These are phyloP conservation scores for Sitta carolinensis DNA, from an alignment of 2,797 vertebrate genomes.

Conservation along the genomic window DNA sequence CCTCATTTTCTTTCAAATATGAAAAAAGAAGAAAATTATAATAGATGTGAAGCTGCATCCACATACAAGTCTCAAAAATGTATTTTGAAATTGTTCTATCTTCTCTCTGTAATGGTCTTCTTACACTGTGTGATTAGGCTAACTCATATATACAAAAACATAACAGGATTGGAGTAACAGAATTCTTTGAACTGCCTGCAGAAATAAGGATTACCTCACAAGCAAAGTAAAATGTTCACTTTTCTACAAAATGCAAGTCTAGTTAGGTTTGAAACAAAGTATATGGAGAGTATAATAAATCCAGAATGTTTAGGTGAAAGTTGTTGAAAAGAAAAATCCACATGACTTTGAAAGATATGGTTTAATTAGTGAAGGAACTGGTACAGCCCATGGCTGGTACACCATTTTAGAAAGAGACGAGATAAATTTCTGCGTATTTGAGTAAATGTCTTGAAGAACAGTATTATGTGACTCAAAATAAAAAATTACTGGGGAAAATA, in stretches of 20 bases:
- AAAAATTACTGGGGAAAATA: not conserved
- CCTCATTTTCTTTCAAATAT: conserved; percentile 13
- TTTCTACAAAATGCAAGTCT: conserved; percentile 30
- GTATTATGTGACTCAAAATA: not conserved
- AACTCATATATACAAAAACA: conserved; percentile 26
- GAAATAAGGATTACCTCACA: conserved; percentile 54
- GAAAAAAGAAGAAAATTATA: not conserved
- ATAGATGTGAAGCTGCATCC: not conserved
- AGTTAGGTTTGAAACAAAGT: conserved; percentile 33
- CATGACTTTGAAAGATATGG: not conserved
- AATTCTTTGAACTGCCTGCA: conserved; percentile 45
- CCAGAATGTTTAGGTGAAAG: not conserved
- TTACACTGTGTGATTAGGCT: conserved; percentile 31
- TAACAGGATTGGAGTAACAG: not conserved
- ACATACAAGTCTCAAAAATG: conserved; percentile 30
- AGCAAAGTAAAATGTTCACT: conserved; percentile 39
- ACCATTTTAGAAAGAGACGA: not conserved
- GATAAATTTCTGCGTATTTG: not conserved
- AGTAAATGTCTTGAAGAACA: not conserved
- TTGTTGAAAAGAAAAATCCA: not conserved
- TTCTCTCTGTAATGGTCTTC: conserved; percentile 10
- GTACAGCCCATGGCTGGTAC: not conserved
- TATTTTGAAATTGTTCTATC: conserved; percentile 38
- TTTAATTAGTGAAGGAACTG: not conserved
- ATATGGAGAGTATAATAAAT: not conserved